phyloP scores from a whole-genome alignment of 2,113 vertebrate genomes.

The Felis chaus region DNA sequence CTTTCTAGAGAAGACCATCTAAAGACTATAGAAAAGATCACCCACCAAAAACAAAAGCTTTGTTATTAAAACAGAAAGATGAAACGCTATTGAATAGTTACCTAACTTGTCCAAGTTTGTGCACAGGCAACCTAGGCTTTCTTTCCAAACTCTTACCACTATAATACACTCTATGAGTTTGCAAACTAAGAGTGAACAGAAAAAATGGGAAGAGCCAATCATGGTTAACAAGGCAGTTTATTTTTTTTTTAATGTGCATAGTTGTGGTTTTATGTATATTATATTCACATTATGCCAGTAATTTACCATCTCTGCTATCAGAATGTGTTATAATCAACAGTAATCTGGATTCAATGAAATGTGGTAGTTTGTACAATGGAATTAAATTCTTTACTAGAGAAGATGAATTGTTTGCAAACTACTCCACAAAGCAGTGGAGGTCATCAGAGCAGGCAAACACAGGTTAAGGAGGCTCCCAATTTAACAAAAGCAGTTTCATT shows the following conservation, averaged over 20 bases:
- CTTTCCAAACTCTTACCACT: not conserved
- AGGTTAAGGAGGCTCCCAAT: not conserved
- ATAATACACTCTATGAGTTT: not conserved
- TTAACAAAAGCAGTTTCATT: not conserved
- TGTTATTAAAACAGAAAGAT: constrained; percentile 3
- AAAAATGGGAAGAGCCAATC: not conserved
- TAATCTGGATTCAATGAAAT: constrained; percentile 5
- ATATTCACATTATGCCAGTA: not conserved
- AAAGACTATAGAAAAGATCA: not conserved
- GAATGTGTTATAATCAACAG: not conserved
- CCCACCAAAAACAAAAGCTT: not conserved
- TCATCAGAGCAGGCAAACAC: not conserved
- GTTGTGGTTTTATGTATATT: not conserved
- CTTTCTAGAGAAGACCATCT: constrained; percentile 19
- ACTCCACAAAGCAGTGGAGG: not conserved
- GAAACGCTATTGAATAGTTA: not conserved
- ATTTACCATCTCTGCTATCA: not conserved
- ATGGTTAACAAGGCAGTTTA: not conserved
- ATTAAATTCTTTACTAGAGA: not conserved
- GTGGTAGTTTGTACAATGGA: not conserved
- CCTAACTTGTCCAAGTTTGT: not conserved
- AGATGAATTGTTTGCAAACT: not conserved
- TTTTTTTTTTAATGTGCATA: not conserved
- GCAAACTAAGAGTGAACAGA: not conserved
- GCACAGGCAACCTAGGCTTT: not conserved